phyloP scores from a whole-genome alignment of 2,113 vertebrate species.

The Ceyx cyanopectus region DNA sequence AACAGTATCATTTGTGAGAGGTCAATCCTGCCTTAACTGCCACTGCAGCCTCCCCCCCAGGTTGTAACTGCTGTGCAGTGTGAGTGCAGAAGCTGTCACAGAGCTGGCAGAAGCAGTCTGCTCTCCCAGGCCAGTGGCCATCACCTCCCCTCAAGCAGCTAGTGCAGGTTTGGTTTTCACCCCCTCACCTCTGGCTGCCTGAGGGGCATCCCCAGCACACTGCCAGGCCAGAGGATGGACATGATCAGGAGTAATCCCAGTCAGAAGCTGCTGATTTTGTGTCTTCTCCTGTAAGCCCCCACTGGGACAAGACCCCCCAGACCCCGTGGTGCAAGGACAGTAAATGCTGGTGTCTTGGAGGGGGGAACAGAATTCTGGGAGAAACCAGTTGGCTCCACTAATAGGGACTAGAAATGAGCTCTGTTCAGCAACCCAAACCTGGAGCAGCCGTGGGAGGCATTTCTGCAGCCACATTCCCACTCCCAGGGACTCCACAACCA shows the following conservation, averaged over 20 bases:
- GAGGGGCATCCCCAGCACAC: rapidly evolving
- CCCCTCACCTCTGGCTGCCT: background rate
- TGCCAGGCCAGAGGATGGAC: background rate
- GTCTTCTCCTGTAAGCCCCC: background rate
- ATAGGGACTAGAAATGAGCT: background rate
- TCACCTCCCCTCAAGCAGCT: background rate
- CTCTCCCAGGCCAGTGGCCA: background rate
- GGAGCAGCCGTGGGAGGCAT: background rate
- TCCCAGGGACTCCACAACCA: background rate
- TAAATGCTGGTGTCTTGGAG: background rate
- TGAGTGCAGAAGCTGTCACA: background rate
- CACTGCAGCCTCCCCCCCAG: background rate
- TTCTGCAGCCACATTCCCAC: background rate
- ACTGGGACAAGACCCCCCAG: background rate
- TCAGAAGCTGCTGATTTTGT: background rate
- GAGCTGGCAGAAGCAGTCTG: background rate
- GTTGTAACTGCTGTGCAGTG: background rate
- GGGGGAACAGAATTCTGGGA: background rate
- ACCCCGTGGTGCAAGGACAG: rapidly evolving
- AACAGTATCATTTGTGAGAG: background rate
- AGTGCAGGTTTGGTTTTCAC: background rate
- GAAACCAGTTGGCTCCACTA: background rate
- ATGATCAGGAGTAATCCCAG: background rate
- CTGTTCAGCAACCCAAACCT: background rate
- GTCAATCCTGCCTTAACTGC: background rate